phyloP scores from a whole-genome alignment of 2,797 vertebrate species.

The Gymnocypris eckloni region DNA sequence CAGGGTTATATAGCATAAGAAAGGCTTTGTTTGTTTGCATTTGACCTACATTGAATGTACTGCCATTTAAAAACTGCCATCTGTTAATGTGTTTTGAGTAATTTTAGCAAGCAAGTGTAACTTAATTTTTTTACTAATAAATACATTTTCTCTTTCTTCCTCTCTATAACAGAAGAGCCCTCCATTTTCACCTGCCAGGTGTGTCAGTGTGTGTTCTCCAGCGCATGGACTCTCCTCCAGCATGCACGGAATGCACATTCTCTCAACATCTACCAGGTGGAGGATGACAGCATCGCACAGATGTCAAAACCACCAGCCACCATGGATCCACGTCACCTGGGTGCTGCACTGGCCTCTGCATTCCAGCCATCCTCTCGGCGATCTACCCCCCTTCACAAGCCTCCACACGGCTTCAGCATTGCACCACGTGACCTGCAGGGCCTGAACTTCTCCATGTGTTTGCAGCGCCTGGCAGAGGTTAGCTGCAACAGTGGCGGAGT shows the following conservation, averaged over 20 bases:
- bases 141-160: constrained; percentile 20
- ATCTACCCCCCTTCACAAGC: constrained; percentile 63
- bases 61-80: neutral
- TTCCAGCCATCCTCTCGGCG: constrained; percentile 69
- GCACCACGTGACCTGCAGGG: constrained; percentile 62
- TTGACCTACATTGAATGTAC: neutral
- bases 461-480: constrained; percentile 76
- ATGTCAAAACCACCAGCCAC: constrained; percentile 61
- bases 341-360: constrained; percentile 73
- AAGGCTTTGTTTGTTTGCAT: neutral
- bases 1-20: neutral
- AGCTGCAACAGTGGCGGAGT: constrained; percentile 66
- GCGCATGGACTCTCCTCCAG: constrained; percentile 82
- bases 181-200: constrained; percentile 81
- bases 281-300: constrained; percentile 58
- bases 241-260: constrained; percentile 85
- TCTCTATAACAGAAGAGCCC: constrained; percentile 73
- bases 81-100: neutral
- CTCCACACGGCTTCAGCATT: constrained; percentile 41
- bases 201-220: constrained; percentile 78
- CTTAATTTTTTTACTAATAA: neutral
- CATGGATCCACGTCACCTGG: constrained; percentile 76
- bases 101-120: neutral
- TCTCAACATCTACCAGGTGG: constrained; percentile 84
- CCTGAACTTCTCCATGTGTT: constrained; percentile 80